These are phyloP conservation scores for Grammomys dolichurus DNA, from an alignment of 2,113 vertebrate genomes.

Conservation along the genomic window DNA sequence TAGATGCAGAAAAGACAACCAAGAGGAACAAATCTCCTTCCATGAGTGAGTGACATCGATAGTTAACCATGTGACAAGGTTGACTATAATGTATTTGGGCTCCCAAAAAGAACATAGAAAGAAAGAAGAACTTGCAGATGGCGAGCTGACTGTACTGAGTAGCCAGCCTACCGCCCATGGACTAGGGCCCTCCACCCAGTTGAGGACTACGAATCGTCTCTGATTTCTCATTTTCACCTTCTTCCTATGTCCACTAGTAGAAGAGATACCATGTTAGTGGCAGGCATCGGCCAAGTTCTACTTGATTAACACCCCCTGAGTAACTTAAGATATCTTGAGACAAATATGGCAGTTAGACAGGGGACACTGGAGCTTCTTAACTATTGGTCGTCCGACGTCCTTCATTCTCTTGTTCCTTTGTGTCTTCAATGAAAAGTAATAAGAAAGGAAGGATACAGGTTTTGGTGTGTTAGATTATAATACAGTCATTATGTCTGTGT, in stretches of 20 bases:
- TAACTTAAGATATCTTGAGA: neutral
- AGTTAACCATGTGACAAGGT: neutral
- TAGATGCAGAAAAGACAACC: neutral
- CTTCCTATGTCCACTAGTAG: neutral
- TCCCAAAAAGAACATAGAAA: neutral
- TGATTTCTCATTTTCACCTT: neutral
- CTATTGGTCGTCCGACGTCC: neutral
- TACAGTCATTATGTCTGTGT: fast-evolving
- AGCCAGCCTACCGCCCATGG: neutral
- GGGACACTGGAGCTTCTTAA: neutral
- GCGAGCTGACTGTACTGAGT: neutral
- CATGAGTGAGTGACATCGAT: neutral
- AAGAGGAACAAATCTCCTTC: neutral
- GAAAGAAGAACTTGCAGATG: neutral
- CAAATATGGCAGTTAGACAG: neutral
- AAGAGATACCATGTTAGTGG: neutral
- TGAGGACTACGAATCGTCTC: neutral
- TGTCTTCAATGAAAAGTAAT: neutral
- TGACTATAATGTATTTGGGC: neutral
- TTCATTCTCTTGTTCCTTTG: neutral
- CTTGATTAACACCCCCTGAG: neutral
- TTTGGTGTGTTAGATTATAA: constrained; percentile 28
- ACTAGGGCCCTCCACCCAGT: neutral
- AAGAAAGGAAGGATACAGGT: neutral
- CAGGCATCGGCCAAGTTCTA: neutral